phyloP scores from a whole-genome alignment of 2,888 invertebrate species.

The Tribolium freemani region DNA sequence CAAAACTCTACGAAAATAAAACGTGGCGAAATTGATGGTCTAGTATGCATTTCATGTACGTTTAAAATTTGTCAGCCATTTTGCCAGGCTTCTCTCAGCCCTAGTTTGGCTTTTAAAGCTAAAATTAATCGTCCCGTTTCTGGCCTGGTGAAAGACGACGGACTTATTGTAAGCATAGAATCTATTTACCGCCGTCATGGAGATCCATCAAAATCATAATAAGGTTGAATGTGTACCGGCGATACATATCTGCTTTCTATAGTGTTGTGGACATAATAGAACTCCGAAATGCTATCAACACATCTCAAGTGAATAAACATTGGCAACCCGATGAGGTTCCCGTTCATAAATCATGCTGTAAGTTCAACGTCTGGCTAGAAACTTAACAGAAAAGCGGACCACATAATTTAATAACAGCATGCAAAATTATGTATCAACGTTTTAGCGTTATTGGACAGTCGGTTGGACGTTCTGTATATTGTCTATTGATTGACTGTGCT shows the following conservation, averaged over 20 bases:
- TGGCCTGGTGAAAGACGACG: constrained; percentile 18
- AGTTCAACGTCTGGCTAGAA: constrained; percentile 24
- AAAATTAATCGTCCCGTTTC: constrained; percentile 28
- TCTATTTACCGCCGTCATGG: constrained; percentile 28
- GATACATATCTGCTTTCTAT: constrained; percentile 39
- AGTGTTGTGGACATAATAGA: constrained; percentile 39
- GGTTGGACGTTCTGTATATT: neutral
- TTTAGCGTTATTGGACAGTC: neutral
- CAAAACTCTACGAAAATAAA: too few species aligned
- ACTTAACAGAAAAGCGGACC: constrained; percentile 24
- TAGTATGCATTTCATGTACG: neutral
- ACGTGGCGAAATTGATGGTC: too few species aligned
- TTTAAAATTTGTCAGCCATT: neutral
- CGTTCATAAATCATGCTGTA: constrained; percentile 37
- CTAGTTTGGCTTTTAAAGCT: neutral
- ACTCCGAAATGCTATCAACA: constrained; percentile 40
- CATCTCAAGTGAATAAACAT: constrained; percentile 45
- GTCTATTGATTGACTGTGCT: neutral
- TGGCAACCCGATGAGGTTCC: constrained; percentile 35
- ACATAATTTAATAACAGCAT: constrained; percentile 29
- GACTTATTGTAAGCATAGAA: constrained; percentile 36
- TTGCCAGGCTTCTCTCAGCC: too few species aligned
- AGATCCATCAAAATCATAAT: constrained; percentile 38
- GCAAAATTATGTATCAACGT: neutral
- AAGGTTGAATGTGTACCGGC: constrained; percentile 28